Percentiles rank a stretch among this genome's conserved stretches.
Evolutionary conservation across 1,140 invertebrate genomes (phyloP).

Genomic region (Drosophila guanche): DNA sequence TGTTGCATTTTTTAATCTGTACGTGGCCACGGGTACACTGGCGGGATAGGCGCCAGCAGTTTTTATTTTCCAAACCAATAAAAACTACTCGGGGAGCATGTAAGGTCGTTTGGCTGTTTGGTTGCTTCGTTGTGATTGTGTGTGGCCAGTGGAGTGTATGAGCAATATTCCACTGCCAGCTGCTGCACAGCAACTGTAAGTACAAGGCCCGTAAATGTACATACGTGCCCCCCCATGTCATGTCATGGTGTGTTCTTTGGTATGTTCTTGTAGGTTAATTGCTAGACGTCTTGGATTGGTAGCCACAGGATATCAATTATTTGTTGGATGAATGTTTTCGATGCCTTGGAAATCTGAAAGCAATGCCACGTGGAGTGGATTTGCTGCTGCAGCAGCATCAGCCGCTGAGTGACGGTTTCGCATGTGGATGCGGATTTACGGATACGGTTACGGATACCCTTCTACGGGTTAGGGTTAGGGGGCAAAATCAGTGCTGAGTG

Average conservation of each 20-base stretch:
- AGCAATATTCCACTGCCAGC: constrained; percentile 24
- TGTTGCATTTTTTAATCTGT: constrained; percentile 54
- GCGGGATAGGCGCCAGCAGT: constrained; percentile 29
- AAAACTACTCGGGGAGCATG: constrained; percentile 37
- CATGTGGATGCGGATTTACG: too few relatives aligned
- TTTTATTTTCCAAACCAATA: constrained; percentile 52
- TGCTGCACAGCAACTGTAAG: constrained; percentile 6
- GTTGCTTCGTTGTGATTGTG: constrained; percentile 33
- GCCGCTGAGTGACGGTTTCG: constrained; percentile 1
- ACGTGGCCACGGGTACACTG: constrained; percentile 8
- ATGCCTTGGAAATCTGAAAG: constrained; percentile 10
- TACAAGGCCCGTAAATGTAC: constrained; percentile 24
- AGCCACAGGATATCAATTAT: constrained; percentile 1
- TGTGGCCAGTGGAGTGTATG: constrained; percentile 40
- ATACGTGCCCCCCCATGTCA: background rate
- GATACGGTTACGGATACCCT: too few relatives aligned
- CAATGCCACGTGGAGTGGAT: too few relatives aligned
- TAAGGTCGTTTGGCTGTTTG: constrained; percentile 15
- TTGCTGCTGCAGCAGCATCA: too few relatives aligned
- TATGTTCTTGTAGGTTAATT: constrained; percentile 35
- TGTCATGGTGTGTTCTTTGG: too few relatives aligned
- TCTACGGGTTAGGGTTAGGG: constrained; percentile 12
- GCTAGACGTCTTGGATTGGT: constrained; percentile 11
- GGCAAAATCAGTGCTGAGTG: constrained; percentile 28
- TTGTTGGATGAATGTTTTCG: constrained; percentile 4